A percentile compares a stretch with the other conserved stretches of the same genome.
Conservation (phyloP, 1,140 invertebrate genomes). For the Zaprionus lachaisei region DNA sequence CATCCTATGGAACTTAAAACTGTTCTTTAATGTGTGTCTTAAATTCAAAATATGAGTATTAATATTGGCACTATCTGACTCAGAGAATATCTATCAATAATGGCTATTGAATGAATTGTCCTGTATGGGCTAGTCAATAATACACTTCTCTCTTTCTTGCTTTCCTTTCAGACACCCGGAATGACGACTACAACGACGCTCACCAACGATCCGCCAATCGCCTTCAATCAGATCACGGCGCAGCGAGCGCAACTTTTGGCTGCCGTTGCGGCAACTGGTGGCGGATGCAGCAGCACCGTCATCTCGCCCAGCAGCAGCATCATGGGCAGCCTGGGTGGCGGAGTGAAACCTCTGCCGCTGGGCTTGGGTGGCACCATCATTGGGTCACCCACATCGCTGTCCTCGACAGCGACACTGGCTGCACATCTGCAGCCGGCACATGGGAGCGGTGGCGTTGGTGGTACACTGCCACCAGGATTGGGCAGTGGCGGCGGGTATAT, state of each 20-base stretch:
- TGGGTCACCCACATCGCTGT: conserved; percentile 73
- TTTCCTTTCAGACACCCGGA: conserved; percentile 49
- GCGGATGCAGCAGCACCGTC: conserved; percentile 74
- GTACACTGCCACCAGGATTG: conserved; percentile 75
- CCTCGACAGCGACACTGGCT: conserved; percentile 64
- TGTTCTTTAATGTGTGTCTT: too few relatives aligned
- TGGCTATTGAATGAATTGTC: too few relatives aligned
- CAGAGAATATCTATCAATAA: too few relatives aligned
- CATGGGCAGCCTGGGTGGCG: conserved; percentile 52
- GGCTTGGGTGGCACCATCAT: conserved; percentile 60
- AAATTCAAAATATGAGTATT: too few relatives aligned
- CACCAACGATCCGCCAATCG: conserved; percentile 66
- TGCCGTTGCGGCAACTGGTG: conserved; percentile 67
- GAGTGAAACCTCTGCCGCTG: conserved; percentile 34
- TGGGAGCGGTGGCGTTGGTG: conserved; percentile 48
- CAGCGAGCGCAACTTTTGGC: conserved; percentile 72
- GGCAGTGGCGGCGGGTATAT: conserved; percentile 77
- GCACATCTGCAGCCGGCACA: conserved; percentile 65
- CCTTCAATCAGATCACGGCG: conserved; percentile 78
- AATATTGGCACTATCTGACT: too few relatives aligned
- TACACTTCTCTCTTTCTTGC: not conserved
- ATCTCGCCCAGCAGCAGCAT: conserved; percentile 75
- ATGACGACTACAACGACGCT: conserved; percentile 61
- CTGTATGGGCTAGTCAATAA: too few relatives aligned
- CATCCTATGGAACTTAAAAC: too few relatives aligned